Percentiles rank a stretch among this genome's conserved stretches.
Conservation (phyloP, 2,888 invertebrate species). For the Melinopterus prodromus region DNA sequence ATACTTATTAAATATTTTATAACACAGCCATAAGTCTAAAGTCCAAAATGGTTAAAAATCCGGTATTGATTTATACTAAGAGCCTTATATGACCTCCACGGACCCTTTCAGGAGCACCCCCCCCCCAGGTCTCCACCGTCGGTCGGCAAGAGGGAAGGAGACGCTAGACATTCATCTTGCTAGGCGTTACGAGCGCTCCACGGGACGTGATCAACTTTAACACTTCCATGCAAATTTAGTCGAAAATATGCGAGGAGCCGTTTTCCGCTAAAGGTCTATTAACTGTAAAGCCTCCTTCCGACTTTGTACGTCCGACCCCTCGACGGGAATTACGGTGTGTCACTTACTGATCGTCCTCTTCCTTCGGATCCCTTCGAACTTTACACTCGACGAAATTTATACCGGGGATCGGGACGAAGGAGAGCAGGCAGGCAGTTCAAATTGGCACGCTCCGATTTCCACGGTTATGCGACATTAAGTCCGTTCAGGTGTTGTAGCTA, state of each 20-base stretch:
- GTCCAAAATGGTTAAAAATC: too few relatives aligned
- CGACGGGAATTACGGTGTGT: neutral
- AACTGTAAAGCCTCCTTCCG: slow-evolving; percentile 4
- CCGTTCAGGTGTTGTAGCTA: neutral
- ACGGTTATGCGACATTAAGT: neutral
- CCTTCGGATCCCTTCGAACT: neutral
- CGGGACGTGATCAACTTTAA: slow-evolving; percentile 4
- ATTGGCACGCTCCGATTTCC: neutral
- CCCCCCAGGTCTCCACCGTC: neutral
- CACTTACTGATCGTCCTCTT: neutral
- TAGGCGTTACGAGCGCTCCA: neutral
- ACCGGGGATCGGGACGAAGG: neutral
- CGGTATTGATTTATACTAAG: too few relatives aligned
- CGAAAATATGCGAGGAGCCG: slow-evolving; percentile 4
- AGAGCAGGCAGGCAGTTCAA: too few relatives aligned
- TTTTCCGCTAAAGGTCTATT: neutral
- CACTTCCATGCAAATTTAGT: neutral
- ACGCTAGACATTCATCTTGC: neutral
- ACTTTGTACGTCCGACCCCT: slow-evolving; percentile 4
- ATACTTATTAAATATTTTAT: too few relatives aligned
- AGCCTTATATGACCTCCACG: too few relatives aligned
- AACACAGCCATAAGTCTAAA: too few relatives aligned
- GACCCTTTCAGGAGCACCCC: too few relatives aligned
- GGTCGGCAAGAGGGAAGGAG: too few relatives aligned
- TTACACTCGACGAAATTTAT: neutral